phyloP scores from a whole-genome alignment of 2,888 invertebrate genomes.

The Amiota mariae region DNA sequence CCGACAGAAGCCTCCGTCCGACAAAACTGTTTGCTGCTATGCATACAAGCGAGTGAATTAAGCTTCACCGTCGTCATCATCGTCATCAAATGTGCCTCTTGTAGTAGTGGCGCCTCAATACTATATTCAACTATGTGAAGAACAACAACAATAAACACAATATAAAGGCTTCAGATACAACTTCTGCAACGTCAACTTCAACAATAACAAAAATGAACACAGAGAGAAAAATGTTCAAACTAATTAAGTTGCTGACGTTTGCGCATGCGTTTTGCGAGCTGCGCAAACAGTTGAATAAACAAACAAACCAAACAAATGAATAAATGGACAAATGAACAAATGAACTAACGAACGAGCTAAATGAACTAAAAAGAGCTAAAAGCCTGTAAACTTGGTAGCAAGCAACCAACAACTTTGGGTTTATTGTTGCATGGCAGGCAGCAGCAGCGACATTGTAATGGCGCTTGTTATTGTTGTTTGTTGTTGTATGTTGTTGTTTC shows the following conservation, averaged over 20 bases:
- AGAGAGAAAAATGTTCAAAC: conserved; percentile 47
- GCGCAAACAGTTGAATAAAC: conserved; percentile 3
- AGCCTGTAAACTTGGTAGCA: too few species aligned
- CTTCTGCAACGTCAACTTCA: conserved; percentile 24
- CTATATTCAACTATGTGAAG: not conserved
- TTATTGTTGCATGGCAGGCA: too few species aligned
- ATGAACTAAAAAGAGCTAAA: too few species aligned
- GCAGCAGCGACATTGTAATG: conserved; percentile 25
- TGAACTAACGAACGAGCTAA: too few species aligned
- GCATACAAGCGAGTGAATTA: not conserved
- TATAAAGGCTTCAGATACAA: not conserved
- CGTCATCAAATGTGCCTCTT: not conserved
- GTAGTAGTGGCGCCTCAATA: conserved; percentile 10
- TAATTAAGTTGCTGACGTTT: conserved; percentile 56
- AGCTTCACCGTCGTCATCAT: not conserved
- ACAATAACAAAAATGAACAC: conserved; percentile 25
- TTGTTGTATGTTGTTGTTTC: conserved; percentile 31
- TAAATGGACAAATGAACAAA: too few species aligned
- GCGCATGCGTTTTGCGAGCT: conserved; percentile 27
- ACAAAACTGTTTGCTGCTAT: not conserved
- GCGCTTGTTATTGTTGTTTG: conserved; percentile 17
- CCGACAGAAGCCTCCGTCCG: too few species aligned
- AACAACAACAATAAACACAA: conserved; percentile 13
- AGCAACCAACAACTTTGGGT: too few species aligned
- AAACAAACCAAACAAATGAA: not conserved